Evolutionary conservation across 2,113 vertebrate species (phyloP).

Genomic region (Brachyhypopomus occidentalis): DNA sequence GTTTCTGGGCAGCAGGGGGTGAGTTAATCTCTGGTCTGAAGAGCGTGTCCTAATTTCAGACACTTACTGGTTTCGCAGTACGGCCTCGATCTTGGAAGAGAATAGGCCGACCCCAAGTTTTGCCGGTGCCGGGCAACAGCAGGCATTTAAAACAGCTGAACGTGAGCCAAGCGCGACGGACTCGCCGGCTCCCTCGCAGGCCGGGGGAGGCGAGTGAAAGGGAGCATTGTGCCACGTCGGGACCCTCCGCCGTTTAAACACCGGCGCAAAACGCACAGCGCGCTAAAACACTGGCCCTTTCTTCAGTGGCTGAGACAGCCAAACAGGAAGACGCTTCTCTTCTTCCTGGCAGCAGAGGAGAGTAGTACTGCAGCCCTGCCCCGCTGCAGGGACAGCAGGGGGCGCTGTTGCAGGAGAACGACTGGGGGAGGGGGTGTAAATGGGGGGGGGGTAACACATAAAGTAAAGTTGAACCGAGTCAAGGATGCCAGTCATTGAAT

Average conservation of each 20-base stretch:
- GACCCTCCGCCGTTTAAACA: conserved; percentile 61
- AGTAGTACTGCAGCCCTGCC: not conserved
- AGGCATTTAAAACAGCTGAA: conserved; percentile 66
- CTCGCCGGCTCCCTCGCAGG: conserved; percentile 61
- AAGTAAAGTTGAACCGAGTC: not conserved
- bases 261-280: conserved; percentile 50
- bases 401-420: not conserved
- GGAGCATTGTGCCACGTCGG: conserved; percentile 56
- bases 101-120: conserved; percentile 61
- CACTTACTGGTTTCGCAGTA: conserved; percentile 28
- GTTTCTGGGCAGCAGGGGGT: too few relatives aligned
- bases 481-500: conserved; percentile 19
- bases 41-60: conserved; percentile 24
- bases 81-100: conserved; percentile 56
- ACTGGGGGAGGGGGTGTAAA: not conserved
- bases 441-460: not conserved
- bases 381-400: not conserved
- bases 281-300: conserved; percentile 22
- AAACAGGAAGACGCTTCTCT: conserved; percentile 41
- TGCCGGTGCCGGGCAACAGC: conserved; percentile 63
- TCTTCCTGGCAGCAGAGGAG: not conserved
- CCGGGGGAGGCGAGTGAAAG: conserved; percentile 63
- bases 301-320: not conserved
- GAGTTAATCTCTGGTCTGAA: conserved; percentile 1
- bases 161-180: conserved; percentile 63